phyloP scores from a whole-genome alignment of 2,888 invertebrate genomes.

The Cephus pulcher region DNA sequence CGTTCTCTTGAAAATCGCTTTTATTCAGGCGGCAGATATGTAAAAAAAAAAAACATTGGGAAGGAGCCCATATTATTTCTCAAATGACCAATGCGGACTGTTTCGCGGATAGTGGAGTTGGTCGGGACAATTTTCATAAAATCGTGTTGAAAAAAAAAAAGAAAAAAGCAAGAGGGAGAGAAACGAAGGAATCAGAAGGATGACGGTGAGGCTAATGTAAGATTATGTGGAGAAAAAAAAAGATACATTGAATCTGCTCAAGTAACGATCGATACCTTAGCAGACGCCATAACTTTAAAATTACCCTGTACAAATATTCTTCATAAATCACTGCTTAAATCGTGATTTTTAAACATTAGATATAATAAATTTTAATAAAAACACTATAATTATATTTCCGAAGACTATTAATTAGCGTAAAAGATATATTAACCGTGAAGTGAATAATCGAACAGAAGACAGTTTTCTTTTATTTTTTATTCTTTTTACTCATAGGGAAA shows the following conservation, averaged over 20 bases:
- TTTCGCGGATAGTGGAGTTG: not conserved
- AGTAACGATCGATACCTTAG: conserved; percentile 50
- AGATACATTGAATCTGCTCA: conserved; percentile 35
- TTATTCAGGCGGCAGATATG: not conserved
- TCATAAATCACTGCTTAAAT: conserved; percentile 48
- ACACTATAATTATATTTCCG: conserved; percentile 45
- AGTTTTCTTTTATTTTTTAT: conserved; percentile 14
- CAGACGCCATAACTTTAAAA: conserved; percentile 43
- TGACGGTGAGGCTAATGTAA: not conserved
- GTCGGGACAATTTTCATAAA: not conserved
- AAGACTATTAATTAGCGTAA: conserved; percentile 36
- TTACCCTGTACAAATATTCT: conserved; percentile 51
- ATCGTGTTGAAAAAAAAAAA: conserved; percentile 30
- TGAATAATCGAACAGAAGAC: conserved; percentile 14
- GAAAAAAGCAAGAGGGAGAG: conserved; percentile 10
- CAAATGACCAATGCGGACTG: conserved; percentile 3
- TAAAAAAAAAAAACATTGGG: no score
- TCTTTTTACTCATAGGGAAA: conserved; percentile 2
- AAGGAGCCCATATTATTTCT: not conserved
- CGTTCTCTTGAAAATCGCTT: not conserved
- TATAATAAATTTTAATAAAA: conserved; percentile 50
- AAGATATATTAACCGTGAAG: conserved; percentile 20
- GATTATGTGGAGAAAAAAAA: conserved; percentile 3
- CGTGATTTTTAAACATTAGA: conserved; percentile 51
- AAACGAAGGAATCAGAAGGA: not conserved